These are phyloP conservation scores for Stratiomys singularior DNA, from an alignment of 2,888 invertebrate genomes.

Conservation along the genomic window DNA sequence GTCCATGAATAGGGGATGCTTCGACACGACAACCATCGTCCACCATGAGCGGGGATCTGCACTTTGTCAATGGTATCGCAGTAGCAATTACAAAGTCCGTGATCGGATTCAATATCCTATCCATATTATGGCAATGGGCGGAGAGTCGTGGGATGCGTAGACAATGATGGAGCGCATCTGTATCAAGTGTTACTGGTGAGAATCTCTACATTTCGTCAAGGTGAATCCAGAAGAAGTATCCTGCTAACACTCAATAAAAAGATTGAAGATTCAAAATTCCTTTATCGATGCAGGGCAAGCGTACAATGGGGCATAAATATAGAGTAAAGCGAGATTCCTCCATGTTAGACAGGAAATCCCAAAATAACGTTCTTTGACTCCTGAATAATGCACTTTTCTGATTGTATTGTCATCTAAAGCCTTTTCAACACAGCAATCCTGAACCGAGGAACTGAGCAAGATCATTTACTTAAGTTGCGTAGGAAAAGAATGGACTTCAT, in stretches of 20 bases:
- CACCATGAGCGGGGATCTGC: background rate
- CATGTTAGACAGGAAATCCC: no score
- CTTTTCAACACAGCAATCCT: no score
- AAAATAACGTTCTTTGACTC: no score
- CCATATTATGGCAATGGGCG: background rate
- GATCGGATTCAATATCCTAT: background rate
- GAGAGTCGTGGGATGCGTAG: background rate
- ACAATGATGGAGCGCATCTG: background rate
- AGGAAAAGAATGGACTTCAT: no score
- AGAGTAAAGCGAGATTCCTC: no score
- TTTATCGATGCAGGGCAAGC: background rate
- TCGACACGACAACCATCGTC: background rate
- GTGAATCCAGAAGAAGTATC: conserved; percentile 18
- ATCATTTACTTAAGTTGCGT: no score
- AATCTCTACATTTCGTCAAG: background rate
- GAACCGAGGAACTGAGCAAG: no score
- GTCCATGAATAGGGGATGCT: background rate
- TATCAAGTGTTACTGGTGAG: background rate
- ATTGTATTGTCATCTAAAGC: no score
- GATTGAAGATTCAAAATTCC: conserved; percentile 33
- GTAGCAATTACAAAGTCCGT: conserved; percentile 19
- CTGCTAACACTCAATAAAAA: conserved; percentile 40
- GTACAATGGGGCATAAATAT: no score
- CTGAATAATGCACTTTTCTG: no score
- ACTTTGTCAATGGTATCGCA: background rate